Evolutionary conservation across 2,113 vertebrate genomes (phyloP).

Genomic region (Mastomys natalensis): DNA sequence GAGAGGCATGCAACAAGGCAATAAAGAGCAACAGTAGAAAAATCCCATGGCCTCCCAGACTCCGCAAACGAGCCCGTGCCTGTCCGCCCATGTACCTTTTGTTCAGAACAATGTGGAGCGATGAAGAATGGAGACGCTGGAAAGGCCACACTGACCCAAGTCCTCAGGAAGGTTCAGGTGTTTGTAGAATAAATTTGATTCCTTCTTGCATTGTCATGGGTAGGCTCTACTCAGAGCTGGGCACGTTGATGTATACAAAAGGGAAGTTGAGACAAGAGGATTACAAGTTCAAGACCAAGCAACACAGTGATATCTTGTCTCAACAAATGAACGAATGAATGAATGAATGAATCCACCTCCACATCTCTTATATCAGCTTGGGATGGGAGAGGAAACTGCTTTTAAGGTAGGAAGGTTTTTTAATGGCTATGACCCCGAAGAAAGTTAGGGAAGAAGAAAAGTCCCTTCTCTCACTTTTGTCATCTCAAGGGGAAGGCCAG

Average conservation of each 20-base stretch:
- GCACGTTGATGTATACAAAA: background rate
- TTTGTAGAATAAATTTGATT: background rate
- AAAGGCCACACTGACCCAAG: rapidly evolving
- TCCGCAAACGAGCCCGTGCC: background rate
- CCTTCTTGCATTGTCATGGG: background rate
- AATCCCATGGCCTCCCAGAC: background rate
- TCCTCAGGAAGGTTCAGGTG: background rate
- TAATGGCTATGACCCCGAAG: background rate
- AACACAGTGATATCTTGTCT: background rate
- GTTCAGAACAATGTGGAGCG: background rate
- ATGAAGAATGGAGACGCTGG: background rate
- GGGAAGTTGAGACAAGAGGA: background rate
- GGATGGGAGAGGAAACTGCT: background rate
- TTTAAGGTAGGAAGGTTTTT: conserved; percentile 8
- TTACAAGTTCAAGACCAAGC: background rate
- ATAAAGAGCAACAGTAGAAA: background rate
- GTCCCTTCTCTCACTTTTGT: no score
- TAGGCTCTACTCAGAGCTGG: background rate
- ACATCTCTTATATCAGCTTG: background rate
- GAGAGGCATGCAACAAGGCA: background rate
- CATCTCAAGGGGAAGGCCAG: background rate
- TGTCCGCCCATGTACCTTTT: background rate
- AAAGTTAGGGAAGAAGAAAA: background rate
- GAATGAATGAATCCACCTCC: background rate
- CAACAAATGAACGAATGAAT: no score